Base-by-base conservation (phyloP, 2,888 invertebrate genomes). In the Tridacna gigas region DNA sequence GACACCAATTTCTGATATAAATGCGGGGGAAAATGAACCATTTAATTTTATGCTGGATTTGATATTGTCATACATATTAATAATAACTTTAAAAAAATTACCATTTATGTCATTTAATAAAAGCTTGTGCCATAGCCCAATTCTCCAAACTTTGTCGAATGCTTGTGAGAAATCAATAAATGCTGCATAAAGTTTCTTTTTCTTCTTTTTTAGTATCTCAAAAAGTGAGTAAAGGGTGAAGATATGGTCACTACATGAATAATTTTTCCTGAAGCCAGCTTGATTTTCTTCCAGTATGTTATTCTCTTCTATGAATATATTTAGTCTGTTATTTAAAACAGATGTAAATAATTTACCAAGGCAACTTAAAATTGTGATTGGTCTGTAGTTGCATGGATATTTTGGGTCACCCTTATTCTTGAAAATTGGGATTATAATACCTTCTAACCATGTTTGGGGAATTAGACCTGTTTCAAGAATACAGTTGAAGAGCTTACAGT, bases 91-190 rank as follows among this genome's bases (percentile, higher is more conserved):
- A 25, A 65, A 25, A 25, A 22, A 65, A 25, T 65, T 65, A 15
- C 25, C 65, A 25, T 65, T 65, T 3, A 65, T 65, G 25, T 65
- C 26, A 25, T 15, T 7, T 7, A 15, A 25, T 11, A n/a, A 9
- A 25, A 65, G 65, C 26, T 65, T 65, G 3, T 65, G 25, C 65
- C 65, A 65, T 26, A 65, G 13, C 7, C 65, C 65, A 9, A 25
- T 15, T n/a, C 65, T n/a, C 65, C 13, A 65, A 15, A 74, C 60
- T 15, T 51, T 56, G 26, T 74, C 74, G 56, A 74, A 74, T 37
- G 74, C 74, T 28, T 65, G 65, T 65, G n/a, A 25, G 7, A 65
- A 25, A 25, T 65, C 65, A 25, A 65, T 65, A 26, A 65, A 65
- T n/a, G 26, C 65, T 25, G 13, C n/a, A 65, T 15, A 65, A 25